Base-by-base conservation (phyloP, 1,140 invertebrate genomes). In the Drosophila lacertosa region DNA sequence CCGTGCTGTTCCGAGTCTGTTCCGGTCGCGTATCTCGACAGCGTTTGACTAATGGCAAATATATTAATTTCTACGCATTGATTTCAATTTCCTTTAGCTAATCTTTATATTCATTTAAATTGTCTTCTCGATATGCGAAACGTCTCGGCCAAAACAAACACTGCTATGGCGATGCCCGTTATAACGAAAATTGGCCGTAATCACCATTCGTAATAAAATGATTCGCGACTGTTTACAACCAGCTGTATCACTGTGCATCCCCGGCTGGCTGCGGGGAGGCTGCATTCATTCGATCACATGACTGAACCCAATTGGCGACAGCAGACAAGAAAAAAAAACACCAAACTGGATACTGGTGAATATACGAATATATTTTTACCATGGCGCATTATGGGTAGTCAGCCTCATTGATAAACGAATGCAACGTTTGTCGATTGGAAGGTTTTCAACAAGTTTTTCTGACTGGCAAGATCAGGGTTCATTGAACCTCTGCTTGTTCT, bases 241-340 rank as follows among this genome's bases (percentile, higher is more conserved):
- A 1, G 9, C n/a, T 13, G 51, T 53, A 22, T 53, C 35, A 53
- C 35, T 40, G 53, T 29, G 42, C 24, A 58, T 24, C 16, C 33
- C 44, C 45, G 45, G 20, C 3, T 26, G n/a, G 6, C n/a, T 32
- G 40, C 29, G 10, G n/a, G 9, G 58, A 58, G 55, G 66, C 81
- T 77, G 68, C 67, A 64, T 84, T 84, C 63, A 84, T 72, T 80
- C 60, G 73, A 69, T 84, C 81, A 84, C 81, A 84, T 84, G 81
- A 88, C 77, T 67, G 64, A 54, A 71, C 47, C 15, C 59, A 54
- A 71, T 54, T 48, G 53, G 42, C 42, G 42, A 57, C 42, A 65
- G 22, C 51, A 57, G 11, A 65, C 40, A 16, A 18, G 9, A 42
- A 2, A 29, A 74, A 57, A 59, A 55, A 75, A n/a, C n/a, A n/a